A percentile compares a stretch with the other conserved stretches of the same genome.
These are phyloP conservation scores for Dascillus cervinus DNA, from an alignment of 2,888 invertebrate genomes.

Conservation along the genomic window DNA sequence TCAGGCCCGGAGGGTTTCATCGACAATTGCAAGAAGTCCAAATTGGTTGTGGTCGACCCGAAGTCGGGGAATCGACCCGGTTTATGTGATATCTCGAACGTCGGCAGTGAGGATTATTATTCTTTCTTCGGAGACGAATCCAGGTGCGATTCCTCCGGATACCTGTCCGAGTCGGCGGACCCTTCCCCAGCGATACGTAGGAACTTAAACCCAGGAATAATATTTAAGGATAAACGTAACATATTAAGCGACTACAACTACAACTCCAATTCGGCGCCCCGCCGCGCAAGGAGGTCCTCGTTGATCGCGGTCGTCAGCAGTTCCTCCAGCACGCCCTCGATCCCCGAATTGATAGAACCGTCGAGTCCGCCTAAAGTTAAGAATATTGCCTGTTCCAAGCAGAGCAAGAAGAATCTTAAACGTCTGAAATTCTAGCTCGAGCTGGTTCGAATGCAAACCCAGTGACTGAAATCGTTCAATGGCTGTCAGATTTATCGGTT, in stretches of 20 bases:
- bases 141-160: slow-evolving; percentile 12
- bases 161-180: slow-evolving; percentile 7
- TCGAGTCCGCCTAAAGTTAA: slow-evolving; percentile 33
- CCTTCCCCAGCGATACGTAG: slow-evolving; percentile 6
- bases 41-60: slow-evolving; percentile 9
- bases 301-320: slow-evolving; percentile 18
- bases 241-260: slow-evolving; percentile 4
- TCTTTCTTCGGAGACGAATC: slow-evolving; percentile 13
- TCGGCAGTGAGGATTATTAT: slow-evolving; percentile 4
- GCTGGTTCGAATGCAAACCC: too few relatives aligned
- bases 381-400: slow-evolving; percentile 29
- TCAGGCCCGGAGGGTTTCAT: slow-evolving; percentile 33
- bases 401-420: slow-evolving; percentile 34
- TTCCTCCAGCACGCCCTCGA: slow-evolving; percentile 11
- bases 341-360: slow-evolving; percentile 20
- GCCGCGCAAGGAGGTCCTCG: slow-evolving; percentile 10
- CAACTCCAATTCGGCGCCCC: slow-evolving; percentile 4
- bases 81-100: slow-evolving; percentile 10
- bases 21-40: slow-evolving; percentile 31
- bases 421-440: slow-evolving; percentile 21
- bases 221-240: slow-evolving; percentile 1
- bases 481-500: too few relatives aligned
- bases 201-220: not conserved
- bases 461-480: too few relatives aligned
- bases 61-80: slow-evolving; percentile 2